Evolutionary conservation across 2,888 invertebrate genomes (phyloP).

Genomic region (Agriotes lineatus): DNA sequence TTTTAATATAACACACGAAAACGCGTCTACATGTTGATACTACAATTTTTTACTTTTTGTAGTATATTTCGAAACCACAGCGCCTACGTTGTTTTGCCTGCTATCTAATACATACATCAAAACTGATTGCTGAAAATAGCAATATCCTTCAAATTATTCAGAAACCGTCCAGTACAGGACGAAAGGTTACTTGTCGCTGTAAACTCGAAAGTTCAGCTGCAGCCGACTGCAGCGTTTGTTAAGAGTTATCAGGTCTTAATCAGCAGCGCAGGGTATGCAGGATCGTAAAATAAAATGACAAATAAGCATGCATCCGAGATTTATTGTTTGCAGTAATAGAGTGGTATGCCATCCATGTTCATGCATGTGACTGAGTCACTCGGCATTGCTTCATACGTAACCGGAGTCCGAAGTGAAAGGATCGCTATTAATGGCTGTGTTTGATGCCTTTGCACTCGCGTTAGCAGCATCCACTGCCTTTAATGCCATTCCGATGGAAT

Average conservation of each 20-base stretch:
- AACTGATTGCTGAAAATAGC: constrained; percentile 4
- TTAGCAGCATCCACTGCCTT: not conserved
- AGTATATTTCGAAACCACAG: too few relatives aligned
- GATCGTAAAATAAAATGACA: constrained; percentile 23
- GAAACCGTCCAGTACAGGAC: too few relatives aligned
- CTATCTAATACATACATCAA: too few relatives aligned
- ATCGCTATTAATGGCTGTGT: constrained; percentile 19
- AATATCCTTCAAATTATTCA: constrained; percentile 1
- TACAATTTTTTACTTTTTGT: too few relatives aligned
- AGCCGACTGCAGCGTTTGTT: not conserved
- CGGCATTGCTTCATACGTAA: constrained; percentile 24
- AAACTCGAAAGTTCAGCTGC: not conserved
- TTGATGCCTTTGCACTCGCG: not conserved
- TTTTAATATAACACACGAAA: too few relatives aligned
- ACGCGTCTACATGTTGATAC: too few relatives aligned
- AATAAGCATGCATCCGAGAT: constrained; percentile 22
- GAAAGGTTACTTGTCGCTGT: too few relatives aligned
- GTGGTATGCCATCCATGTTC: constrained; percentile 18
- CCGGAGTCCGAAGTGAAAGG: constrained; percentile 20
- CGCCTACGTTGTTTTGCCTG: too few relatives aligned
- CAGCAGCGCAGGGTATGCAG: constrained; percentile 15
- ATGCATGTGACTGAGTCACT: constrained; percentile 28
- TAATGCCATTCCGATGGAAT: not conserved
- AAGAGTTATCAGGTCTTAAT: constrained; percentile 8
- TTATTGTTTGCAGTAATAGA: constrained; percentile 28